phyloP scores from a whole-genome alignment of 1,140 invertebrate genomes.

The Calliopsis andreniformis region DNA sequence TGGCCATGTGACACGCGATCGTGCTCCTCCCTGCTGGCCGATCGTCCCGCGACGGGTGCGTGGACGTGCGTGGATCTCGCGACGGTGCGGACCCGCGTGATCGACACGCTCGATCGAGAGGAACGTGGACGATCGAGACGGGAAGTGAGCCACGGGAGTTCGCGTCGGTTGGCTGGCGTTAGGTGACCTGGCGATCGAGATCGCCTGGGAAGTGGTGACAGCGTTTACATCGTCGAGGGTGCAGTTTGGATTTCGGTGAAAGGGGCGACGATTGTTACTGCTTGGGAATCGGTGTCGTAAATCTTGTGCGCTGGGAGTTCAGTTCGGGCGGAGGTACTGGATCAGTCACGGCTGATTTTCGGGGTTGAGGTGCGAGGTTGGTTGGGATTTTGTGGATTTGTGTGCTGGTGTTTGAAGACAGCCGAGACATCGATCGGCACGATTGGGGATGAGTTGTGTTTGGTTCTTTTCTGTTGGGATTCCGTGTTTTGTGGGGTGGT shows the following conservation, averaged over 20 bases:
- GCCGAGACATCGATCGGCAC: conserved; percentile 35
- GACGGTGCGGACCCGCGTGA: conserved; percentile 17
- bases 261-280: too few relatives aligned
- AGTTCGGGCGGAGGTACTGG: background rate
- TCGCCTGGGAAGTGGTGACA: background rate
- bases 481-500: background rate
- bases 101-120: conserved; percentile 19
- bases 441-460: too few relatives aligned
- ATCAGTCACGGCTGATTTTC: background rate
- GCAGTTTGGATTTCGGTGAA: too few relatives aligned
- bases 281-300: too few relatives aligned
- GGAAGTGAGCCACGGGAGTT: conserved; percentile 7
- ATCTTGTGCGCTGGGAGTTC: background rate
- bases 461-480: background rate
- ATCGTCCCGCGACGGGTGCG: conserved; percentile 13
- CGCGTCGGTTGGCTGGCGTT: too few relatives aligned
- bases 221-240: background rate
- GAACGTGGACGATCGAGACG: background rate
- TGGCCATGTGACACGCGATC: background rate
- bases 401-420: background rate
- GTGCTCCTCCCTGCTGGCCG: background rate
- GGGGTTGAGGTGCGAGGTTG: conserved; percentile 34
- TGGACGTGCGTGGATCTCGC: conserved; percentile 8
- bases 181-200: too few relatives aligned
- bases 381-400: background rate